Evolutionary conservation across 2,797 vertebrate genomes (phyloP).

Genomic region (Enteromius treurensis): DNA sequence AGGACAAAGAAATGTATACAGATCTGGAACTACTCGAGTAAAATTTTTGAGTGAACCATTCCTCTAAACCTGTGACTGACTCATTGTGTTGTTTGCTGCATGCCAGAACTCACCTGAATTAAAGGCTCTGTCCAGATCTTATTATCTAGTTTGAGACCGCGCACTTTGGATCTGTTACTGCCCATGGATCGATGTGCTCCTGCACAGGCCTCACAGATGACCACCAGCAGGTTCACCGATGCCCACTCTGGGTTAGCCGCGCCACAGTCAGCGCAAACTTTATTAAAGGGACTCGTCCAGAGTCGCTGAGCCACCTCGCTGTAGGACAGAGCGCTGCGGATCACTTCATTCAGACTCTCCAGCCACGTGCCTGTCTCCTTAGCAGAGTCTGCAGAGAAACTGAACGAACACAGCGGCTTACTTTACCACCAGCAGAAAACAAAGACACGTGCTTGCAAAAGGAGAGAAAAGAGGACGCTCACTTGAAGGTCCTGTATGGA

Average conservation of each 20-base stretch:
- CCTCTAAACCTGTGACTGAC: background rate
- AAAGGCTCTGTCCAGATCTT: constrained; percentile 80
- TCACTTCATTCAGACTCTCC: constrained; percentile 66
- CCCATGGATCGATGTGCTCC: constrained; percentile 71
- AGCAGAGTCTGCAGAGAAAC: constrained; percentile 74
- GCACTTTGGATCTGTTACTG: constrained; percentile 74
- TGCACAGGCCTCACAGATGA: constrained; percentile 79
- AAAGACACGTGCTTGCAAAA: background rate
- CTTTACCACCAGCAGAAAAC: background rate
- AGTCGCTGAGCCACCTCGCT: constrained; percentile 74
- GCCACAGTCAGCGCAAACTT: constrained; percentile 76
- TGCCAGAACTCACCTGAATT: constrained; percentile 69
- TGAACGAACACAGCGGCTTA: constrained; percentile 45
- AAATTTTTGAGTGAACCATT: no score
- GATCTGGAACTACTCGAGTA: no score
- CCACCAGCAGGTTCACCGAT: constrained; percentile 77
- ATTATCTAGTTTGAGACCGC: constrained; percentile 78
- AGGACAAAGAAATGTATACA: no score
- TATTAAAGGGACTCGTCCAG: constrained; percentile 76
- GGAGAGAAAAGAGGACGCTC: constrained; percentile 26
- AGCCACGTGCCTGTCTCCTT: constrained; percentile 72
- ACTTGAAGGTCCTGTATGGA: constrained; percentile 77
- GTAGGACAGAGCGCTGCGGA: constrained; percentile 74
- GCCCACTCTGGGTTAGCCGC: constrained; percentile 78
- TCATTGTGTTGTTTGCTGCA: background rate